phyloP scores from a whole-genome alignment of 2,888 invertebrate genomes.

The Nebria brevicollis region DNA sequence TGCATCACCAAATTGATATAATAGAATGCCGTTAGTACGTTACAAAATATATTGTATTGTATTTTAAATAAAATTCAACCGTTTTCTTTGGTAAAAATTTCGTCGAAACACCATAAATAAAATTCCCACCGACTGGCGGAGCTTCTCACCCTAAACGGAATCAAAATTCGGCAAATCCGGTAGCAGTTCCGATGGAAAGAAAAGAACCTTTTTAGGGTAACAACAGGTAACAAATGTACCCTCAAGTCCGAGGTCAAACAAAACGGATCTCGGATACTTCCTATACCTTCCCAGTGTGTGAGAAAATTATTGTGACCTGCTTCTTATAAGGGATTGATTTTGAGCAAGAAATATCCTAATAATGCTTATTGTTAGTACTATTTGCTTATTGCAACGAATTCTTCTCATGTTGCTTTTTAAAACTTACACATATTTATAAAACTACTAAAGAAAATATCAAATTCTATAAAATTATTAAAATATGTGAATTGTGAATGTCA shows the following conservation, averaged over 20 bases:
- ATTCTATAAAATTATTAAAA: no score
- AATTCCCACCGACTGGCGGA: not conserved
- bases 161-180: conserved; percentile 9
- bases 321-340: conserved; percentile 6
- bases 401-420: not conserved
- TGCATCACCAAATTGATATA: not conserved
- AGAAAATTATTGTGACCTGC: conserved; percentile 24
- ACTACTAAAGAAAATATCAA: no score
- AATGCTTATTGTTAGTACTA: not conserved
- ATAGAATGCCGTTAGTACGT: not conserved
- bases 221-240: conserved; percentile 24
- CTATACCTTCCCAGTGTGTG: conserved; percentile 9
- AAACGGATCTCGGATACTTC: conserved; percentile 28
- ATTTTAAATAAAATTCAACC: not conserved
- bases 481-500: no score
- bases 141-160: not conserved
- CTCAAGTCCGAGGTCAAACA: conserved; percentile 19
- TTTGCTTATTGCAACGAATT: not conserved
- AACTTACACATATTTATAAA: not conserved
- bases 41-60: conserved; percentile 9
- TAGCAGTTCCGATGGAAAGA: conserved; percentile 20
- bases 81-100: conserved; percentile 15
- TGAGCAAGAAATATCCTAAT: not conserved
- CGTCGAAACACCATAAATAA: conserved; percentile 2
- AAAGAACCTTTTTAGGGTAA: conserved; percentile 17